Conservation (phyloP, 2,888 invertebrate genomes). For the Synanthedon andrenaeformis region DNA sequence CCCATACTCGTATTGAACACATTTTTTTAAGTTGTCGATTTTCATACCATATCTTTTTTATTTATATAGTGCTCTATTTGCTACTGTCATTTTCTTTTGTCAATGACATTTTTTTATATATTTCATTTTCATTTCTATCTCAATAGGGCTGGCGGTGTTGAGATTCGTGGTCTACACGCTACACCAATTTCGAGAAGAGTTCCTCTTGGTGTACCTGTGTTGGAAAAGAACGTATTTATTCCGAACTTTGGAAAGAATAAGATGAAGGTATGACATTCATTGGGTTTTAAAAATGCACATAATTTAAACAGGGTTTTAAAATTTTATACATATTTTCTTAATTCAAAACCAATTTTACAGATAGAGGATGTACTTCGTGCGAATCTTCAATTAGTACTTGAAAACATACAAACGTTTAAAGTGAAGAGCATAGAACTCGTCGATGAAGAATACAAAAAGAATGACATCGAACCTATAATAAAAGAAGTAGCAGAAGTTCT, state of each 20-base stretch:
- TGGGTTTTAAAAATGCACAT: not conserved
- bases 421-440: slow-evolving; percentile 70
- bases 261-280: slow-evolving; percentile 34
- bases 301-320: too few relatives aligned
- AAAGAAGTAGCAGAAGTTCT: slow-evolving; percentile 70
- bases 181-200: slow-evolving; percentile 78
- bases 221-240: slow-evolving; percentile 81
- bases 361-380: slow-evolving; percentile 69
- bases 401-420: slow-evolving; percentile 75
- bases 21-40: too few relatives aligned
- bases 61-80: too few relatives aligned
- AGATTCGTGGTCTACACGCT: slow-evolving; percentile 81
- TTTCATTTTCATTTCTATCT: too few relatives aligned
- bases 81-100: too few relatives aligned
- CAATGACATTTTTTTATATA: too few relatives aligned
- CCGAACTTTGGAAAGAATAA: slow-evolving; percentile 67
- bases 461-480: slow-evolving; percentile 59
- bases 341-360: slow-evolving; percentile 15
- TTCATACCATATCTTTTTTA: too few relatives aligned
- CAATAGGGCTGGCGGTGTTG: slow-evolving; percentile 78
- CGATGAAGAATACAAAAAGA: slow-evolving; percentile 61
- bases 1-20: too few relatives aligned
- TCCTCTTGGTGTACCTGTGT: slow-evolving; percentile 78
- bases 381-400: slow-evolving; percentile 77
- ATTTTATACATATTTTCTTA: not conserved